Conservation (phyloP, 2,797 vertebrate species). For the Sphaeramia orbicularis region DNA sequence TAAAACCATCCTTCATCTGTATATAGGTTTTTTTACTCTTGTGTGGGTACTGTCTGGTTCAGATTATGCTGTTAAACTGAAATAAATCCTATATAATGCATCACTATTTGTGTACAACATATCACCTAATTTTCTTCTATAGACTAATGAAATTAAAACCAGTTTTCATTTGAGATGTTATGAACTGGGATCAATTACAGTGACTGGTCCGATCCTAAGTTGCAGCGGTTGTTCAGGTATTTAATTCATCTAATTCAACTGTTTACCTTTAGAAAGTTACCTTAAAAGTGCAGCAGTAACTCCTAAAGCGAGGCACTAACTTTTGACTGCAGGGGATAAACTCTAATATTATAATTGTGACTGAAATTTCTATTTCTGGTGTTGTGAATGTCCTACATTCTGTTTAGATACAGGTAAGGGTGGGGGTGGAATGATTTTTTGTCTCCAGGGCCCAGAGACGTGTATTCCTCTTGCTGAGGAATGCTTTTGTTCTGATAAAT, state of each 20-base stretch:
- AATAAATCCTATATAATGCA: no score
- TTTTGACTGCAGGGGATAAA: conserved; percentile 81
- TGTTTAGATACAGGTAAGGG: conserved; percentile 84
- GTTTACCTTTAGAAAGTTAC: conserved; percentile 73
- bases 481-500: conserved; percentile 88
- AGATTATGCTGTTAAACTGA: no score
- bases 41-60: no score
- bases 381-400: conserved; percentile 84
- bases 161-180: conserved; percentile 10
- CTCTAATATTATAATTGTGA: conserved; percentile 80
- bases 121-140: no score
- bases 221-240: conserved; percentile 22
- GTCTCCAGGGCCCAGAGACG: conserved; percentile 83
- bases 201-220: conserved; percentile 7
- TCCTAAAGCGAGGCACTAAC: conserved; percentile 73
- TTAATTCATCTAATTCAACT: conserved; percentile 22
- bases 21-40: no score
- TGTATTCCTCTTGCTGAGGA: conserved; percentile 78
- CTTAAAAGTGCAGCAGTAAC: conserved; percentile 62
- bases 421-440: conserved; percentile 78
- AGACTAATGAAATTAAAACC: not conserved
- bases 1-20: not conserved
- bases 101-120: no score
- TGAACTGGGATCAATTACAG: not conserved
- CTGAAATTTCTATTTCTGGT: conserved; percentile 83